phyloP scores from a whole-genome alignment of 2,113 vertebrate genomes.

The Meriones unguiculatus region DNA sequence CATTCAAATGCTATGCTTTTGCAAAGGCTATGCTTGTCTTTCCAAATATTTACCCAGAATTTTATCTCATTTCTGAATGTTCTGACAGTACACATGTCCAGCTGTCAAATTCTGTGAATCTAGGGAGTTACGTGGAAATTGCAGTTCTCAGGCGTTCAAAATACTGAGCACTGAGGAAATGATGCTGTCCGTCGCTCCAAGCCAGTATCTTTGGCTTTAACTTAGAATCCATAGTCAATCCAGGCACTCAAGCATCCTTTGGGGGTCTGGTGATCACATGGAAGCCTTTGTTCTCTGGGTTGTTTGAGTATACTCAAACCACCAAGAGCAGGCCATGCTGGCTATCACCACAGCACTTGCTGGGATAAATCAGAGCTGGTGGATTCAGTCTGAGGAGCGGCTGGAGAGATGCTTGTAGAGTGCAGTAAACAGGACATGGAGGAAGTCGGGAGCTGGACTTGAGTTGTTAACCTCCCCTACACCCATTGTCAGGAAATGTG shows the following conservation, averaged over 20 bases:
- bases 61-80: not conserved
- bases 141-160: not conserved
- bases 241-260: not conserved
- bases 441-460: conserved; percentile 83
- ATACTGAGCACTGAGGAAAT: not conserved
- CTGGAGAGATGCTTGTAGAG: conserved; percentile 60
- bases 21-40: not conserved
- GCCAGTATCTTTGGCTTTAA: not conserved
- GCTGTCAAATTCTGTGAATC: not conserved
- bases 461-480: conserved; percentile 68
- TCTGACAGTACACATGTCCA: not conserved
- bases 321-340: not conserved
- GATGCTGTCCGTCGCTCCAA: not conserved
- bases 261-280: not conserved
- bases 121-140: not conserved
- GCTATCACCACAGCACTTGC: not conserved
- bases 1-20: not conserved
- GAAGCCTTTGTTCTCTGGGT: not conserved
- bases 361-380: not conserved
- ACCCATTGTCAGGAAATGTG: conserved; percentile 80
- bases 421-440: conserved; percentile 88
- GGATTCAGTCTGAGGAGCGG: conserved; percentile 54
- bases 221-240: not conserved
- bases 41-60: not conserved
- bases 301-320: not conserved